phyloP scores from a whole-genome alignment of 2,797 vertebrate genomes.

The Crenichthys baileyi region DNA sequence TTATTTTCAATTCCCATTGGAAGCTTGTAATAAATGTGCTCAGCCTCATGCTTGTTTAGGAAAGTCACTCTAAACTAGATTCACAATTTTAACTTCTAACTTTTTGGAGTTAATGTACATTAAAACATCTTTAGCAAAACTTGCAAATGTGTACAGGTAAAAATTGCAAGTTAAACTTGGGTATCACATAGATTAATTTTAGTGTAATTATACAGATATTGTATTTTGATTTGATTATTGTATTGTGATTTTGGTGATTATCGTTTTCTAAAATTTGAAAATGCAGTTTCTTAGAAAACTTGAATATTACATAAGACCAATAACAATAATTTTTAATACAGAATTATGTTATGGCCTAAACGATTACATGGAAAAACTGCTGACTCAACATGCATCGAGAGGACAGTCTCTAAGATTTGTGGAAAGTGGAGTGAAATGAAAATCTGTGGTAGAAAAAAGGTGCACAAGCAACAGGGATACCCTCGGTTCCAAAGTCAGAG shows the following conservation, averaged over 20 bases:
- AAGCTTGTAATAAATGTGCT: conserved; percentile 20
- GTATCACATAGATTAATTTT: background rate
- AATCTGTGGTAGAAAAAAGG: background rate
- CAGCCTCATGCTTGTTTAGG: background rate
- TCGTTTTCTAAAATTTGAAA: background rate
- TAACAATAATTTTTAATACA: background rate
- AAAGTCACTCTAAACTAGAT: background rate
- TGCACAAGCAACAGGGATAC: too few relatives aligned
- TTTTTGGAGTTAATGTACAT: background rate
- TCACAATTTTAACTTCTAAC: background rate
- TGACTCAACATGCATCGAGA: background rate
- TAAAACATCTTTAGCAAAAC: background rate
- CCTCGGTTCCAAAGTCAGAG: background rate
- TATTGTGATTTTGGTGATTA: background rate
- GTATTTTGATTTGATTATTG: background rate
- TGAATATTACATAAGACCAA: background rate
- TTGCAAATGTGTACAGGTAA: background rate
- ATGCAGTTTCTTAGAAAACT: background rate
- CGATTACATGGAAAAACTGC: background rate
- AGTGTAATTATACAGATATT: background rate
- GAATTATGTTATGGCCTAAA: background rate
- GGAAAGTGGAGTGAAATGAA: background rate
- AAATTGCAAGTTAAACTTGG: background rate
- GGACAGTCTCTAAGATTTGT: background rate
- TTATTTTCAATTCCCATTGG: background rate